Conservation (phyloP, 2,888 invertebrate species). For the Drosophila macrothrix region DNA sequence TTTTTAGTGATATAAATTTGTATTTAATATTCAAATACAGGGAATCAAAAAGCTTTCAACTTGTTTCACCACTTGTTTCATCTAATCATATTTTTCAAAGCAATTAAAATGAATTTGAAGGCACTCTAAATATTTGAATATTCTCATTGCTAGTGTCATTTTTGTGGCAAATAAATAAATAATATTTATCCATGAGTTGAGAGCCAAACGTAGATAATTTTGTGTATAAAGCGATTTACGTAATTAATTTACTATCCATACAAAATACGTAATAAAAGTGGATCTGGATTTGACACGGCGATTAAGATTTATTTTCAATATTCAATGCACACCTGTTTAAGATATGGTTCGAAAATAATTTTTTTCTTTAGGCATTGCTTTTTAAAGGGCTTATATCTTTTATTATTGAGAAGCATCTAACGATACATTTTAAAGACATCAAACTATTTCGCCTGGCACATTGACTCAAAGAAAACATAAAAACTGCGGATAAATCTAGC, state of each 20-base stretch:
- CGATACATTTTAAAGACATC: background rate
- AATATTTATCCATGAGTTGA: background rate
- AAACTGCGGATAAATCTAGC: background rate
- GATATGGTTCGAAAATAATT: background rate
- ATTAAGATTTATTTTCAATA: background rate
- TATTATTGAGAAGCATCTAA: background rate
- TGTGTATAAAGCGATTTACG: background rate
- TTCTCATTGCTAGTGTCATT: conserved; percentile 13
- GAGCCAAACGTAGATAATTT: background rate
- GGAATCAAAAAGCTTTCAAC: background rate
- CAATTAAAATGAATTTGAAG: conserved; percentile 50
- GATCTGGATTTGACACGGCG: background rate
- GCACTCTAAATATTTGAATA: conserved; percentile 20
- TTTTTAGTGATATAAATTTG: background rate
- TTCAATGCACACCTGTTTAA: background rate
- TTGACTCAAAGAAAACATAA: background rate
- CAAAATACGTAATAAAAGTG: background rate
- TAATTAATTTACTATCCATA: background rate
- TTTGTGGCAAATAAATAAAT: conserved; percentile 14
- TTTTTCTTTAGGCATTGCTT: background rate
- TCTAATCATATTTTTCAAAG: conserved; percentile 1
- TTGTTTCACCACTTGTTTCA: background rate
- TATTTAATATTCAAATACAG: background rate
- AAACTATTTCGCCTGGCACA: too few relatives aligned
- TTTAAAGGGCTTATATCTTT: background rate